Evolutionary conservation across 2,888 invertebrate species (phyloP), one percentile per base, ranked within the genome.

Genomic region (Hanleya hanleyi): DNA sequence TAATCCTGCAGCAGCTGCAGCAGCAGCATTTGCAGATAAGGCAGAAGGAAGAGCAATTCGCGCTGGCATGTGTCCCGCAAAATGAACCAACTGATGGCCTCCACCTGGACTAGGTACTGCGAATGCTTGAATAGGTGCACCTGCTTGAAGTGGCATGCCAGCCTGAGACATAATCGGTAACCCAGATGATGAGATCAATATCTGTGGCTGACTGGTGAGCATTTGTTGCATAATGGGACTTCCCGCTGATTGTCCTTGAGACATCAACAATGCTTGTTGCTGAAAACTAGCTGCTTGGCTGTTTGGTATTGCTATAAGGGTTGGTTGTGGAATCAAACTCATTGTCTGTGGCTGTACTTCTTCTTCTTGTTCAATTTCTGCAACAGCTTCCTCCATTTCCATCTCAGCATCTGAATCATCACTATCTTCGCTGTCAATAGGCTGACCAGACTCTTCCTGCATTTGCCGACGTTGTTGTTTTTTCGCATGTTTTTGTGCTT

Each of bases 401-500:
- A 50, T 47, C 41, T 83, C 81, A 15, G 81, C 81, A 18, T 75
- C 70, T 37, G 67, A 26, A 22, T 78, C 77, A 1, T 77, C 75
- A 33, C 80, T 80, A 65, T 75, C 35, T 1, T 57, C n/a, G 26
- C 35, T 61, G n/a, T 37, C 69, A 69, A 83, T 81, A 29, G 85
- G 82, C 71, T 85, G 85, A 51, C 86, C 86, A 5, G 82, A 81
- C 33, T 82, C 84, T 36, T 83, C 79, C 68, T 84, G 86, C 92
- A 96, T 86, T 91, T 96, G 79, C 26, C 82, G 74, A 61, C 83
- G 77, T 92, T 96, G 85, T 91, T 96, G 79, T 94, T 96, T 90
- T 92, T 96, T 82, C 95, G 96, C 81, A 90, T 97, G 89, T 93
- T 96, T 81, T 92, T 96, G 84, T 94, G 96, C 90, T 92, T 97